A percentile compares a stretch with the other conserved stretches of the same genome.
Conservation (phyloP, 2,888 invertebrate genomes). For the Lissocephala sabroskyi region DNA sequence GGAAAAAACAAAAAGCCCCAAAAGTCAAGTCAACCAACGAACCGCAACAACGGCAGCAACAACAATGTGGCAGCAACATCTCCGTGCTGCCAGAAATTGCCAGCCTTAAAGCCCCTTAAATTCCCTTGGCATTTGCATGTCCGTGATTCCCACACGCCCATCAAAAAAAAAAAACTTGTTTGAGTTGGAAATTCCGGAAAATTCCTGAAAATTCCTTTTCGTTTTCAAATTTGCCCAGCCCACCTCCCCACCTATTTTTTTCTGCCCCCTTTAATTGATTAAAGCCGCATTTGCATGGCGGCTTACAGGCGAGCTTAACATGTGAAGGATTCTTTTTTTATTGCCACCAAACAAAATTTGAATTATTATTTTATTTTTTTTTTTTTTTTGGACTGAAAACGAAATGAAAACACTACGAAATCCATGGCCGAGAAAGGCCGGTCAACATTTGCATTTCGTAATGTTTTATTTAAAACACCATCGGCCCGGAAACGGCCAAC, state of each 20-base stretch:
- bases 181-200: no score
- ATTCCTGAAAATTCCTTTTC: no score
- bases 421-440: no score
- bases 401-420: no score
- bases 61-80: conserved; percentile 6
- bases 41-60: conserved; percentile 38
- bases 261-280: conserved; percentile 51
- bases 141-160: conserved; percentile 1
- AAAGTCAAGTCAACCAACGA: conserved; percentile 62
- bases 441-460: neutral
- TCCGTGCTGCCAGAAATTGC: neutral
- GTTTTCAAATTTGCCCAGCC: no score
- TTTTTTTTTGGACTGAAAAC: neutral
- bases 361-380: conserved; percentile 19
- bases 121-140: neutral
- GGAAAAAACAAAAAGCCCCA: conserved; percentile 64
- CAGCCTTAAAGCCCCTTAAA: neutral
- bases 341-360: neutral
- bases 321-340: conserved; percentile 8
- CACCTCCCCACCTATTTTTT: no score
- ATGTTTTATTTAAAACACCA: conserved; percentile 5
- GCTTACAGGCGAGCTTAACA: conserved; percentile 58
- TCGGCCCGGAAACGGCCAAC: neutral
- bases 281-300: conserved; percentile 62
- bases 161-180: conserved; percentile 10